Percentiles rank a stretch among this genome's conserved stretches.
These are phyloP conservation scores for Drosophila ananassae DNA, from an alignment of 1,140 invertebrate genomes.

Conservation along the genomic window DNA sequence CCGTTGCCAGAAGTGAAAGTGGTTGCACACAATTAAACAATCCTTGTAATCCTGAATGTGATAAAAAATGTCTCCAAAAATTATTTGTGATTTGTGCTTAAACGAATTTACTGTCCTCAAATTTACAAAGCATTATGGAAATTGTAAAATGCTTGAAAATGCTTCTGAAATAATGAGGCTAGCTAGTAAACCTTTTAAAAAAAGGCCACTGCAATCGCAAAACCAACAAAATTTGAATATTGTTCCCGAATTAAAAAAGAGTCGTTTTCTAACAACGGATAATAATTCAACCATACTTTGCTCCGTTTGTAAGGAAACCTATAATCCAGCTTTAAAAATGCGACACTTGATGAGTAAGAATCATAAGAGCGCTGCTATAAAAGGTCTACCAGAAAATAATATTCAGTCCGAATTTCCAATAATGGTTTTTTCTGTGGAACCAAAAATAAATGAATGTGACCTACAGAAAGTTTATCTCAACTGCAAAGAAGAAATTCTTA, in stretches of 20 bases:
- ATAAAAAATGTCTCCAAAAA: neutral
- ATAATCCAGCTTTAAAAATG: neutral
- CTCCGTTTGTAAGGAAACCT: neutral
- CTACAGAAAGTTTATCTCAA: neutral
- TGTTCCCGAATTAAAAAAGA: neutral
- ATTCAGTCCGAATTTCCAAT: neutral
- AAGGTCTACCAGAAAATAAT: neutral
- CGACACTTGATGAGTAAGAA: neutral
- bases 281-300: neutral
- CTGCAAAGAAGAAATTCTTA: neutral
- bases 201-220: neutral
- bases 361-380: neutral
- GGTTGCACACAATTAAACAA: neutral
- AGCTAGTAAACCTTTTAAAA: neutral
- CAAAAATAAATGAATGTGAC: neutral
- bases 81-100: conserved; percentile 6
- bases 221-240: neutral
- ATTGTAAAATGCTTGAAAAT: neutral
- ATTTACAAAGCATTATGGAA: conserved; percentile 2
- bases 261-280: neutral
- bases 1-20: neutral
- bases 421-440: neutral
- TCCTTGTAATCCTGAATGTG: neutral
- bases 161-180: neutral
- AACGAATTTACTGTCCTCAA: neutral